These are phyloP conservation scores for Oryzias javanicus DNA, from an alignment of 2,113 vertebrate species.

Conservation along the genomic window DNA sequence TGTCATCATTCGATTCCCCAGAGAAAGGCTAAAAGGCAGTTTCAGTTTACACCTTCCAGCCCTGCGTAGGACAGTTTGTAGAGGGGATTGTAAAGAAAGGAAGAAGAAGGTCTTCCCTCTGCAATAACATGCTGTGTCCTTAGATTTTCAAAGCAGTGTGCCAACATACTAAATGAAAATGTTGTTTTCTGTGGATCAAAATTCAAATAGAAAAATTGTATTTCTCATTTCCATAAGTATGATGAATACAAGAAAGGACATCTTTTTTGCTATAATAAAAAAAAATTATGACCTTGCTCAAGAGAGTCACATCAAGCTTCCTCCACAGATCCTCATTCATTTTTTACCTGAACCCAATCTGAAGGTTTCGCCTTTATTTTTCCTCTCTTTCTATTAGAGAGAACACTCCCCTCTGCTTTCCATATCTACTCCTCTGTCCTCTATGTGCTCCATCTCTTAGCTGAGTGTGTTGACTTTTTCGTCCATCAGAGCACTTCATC, in stretches of 20 bases:
- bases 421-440: constrained; percentile 8
- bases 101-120: no score
- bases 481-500: constrained; percentile 44
- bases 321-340: background rate
- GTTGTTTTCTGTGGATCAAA: no score
- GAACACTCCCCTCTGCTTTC: constrained; percentile 18
- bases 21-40: constrained; percentile 17
- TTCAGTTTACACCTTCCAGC: constrained; percentile 31
- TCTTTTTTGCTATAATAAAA: background rate
- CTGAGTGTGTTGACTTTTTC: constrained; percentile 32
- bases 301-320: background rate
- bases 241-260: no score
- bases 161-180: no score
- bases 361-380: background rate
- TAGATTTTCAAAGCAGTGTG: no score
- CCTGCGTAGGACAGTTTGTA: constrained; percentile 4
- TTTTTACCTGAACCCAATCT: background rate
- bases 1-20: constrained; percentile 29
- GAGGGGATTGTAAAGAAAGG: no score
- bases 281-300: background rate
- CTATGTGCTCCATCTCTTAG: constrained; percentile 32
- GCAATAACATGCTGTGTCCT: no score
- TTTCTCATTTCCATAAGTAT: no score
- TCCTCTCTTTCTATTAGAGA: constrained; percentile 2
- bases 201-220: no score